Percentiles rank a stretch among this genome's conserved stretches.
Conservation (phyloP, 37 sponge, comb jelly and placozoan genomes). For the Hexactinellida sp. region DNA sequence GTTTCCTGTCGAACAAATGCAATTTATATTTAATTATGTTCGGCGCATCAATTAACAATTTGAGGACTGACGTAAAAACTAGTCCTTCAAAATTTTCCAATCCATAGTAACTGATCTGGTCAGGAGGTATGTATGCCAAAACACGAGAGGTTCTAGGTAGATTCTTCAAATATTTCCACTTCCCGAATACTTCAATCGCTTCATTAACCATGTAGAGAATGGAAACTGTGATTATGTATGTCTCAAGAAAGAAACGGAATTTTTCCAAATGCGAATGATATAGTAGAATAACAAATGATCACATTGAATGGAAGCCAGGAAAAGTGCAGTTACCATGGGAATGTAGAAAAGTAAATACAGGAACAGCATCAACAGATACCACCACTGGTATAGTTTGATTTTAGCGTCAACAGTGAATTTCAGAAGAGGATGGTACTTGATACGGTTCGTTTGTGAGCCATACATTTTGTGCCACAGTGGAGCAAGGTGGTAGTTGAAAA, state of each 20-base stretch:
- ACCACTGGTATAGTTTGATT: neutral
- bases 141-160: neutral
- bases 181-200: neutral
- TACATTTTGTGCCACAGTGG: conserved; percentile 6
- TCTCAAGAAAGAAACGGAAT: neutral
- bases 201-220: neutral
- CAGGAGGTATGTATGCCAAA: neutral
- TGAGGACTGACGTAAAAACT: neutral
- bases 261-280: neutral
- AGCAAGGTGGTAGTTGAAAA: neutral
- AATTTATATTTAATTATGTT: neutral
- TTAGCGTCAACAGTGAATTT: conserved; percentile 2
- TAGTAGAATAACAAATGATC: neutral
- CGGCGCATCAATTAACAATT: neutral
- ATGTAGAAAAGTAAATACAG: conserved; percentile 1
- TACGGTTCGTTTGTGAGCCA: neutral
- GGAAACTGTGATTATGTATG: neutral
- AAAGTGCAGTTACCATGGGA: neutral
- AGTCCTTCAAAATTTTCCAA: neutral
- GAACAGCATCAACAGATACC: neutral
- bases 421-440: neutral
- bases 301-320: neutral
- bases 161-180: neutral
- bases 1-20: neutral
- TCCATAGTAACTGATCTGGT: neutral